Percentiles rank a stretch among this genome's conserved stretches.
phyloP scores from a whole-genome alignment of 2,113 vertebrate genomes.

The Hepsetus odoe region DNA sequence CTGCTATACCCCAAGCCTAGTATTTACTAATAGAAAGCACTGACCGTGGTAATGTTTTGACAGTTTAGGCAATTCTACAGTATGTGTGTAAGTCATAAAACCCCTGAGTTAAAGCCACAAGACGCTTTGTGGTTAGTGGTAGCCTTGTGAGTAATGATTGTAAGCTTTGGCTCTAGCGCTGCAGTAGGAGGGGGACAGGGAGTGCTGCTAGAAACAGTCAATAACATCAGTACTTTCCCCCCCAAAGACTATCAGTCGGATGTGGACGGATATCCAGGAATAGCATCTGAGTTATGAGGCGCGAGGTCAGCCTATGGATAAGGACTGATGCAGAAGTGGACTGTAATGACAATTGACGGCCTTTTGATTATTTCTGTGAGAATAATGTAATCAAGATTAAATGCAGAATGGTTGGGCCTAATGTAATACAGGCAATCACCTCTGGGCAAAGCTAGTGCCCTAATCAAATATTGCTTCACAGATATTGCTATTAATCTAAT shows the following conservation, averaged over 20 bases:
- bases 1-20: neutral
- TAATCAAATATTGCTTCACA: slow-evolving; percentile 27
- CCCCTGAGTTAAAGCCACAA: neutral
- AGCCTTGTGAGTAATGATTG: neutral
- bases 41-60: neutral
- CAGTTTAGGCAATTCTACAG: neutral
- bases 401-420: slow-evolving; percentile 21
- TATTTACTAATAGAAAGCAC: neutral
- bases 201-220: slow-evolving; percentile 11
- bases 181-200: neutral
- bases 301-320: slow-evolving; percentile 3
- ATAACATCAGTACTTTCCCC: neutral
- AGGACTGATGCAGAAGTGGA: slow-evolving; percentile 17
- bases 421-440: slow-evolving; percentile 26
- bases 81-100: neutral
- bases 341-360: slow-evolving; percentile 25
- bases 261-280: slow-evolving; percentile 29
- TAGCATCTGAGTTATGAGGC: neutral
- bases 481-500: slow-evolving; percentile 42
- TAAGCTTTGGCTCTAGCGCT: neutral
- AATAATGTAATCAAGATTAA: slow-evolving; percentile 32
- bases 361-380: slow-evolving; percentile 36
- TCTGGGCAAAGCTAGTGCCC: slow-evolving; percentile 26
- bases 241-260: neutral
- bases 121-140: slow-evolving; percentile 11